Evolutionary conservation across 1,140 invertebrate species (phyloP).

Genomic region (Atta texana): DNA sequence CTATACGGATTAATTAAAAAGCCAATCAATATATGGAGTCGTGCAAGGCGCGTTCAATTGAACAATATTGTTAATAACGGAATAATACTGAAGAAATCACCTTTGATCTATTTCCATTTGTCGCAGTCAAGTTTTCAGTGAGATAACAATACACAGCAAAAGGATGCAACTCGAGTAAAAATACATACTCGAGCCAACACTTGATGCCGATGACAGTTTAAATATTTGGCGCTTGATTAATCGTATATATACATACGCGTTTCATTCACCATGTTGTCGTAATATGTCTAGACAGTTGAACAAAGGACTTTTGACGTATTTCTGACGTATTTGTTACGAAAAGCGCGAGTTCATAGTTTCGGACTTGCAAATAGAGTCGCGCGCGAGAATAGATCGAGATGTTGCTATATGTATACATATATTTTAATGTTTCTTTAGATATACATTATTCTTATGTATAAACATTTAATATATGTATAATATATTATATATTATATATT

Average conservation of each 20-base stretch:
- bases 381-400: not conserved
- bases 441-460: conserved; percentile 8
- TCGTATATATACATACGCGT: not conserved
- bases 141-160: not conserved
- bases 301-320: not conserved
- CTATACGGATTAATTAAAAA: conserved; percentile 49
- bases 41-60: conserved; percentile 30
- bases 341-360: not conserved
- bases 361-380: not conserved
- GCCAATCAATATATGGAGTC: conserved; percentile 24
- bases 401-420: not conserved
- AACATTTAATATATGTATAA: conserved; percentile 7
- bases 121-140: not conserved
- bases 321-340: not conserved
- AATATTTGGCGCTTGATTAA: conserved; percentile 6
- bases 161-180: conserved; percentile 15
- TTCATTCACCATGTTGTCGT: conserved; percentile 48
- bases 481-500: not conserved
- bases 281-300: not conserved
- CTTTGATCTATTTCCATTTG: not conserved
- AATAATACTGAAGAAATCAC: conserved; percentile 63
- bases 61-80: conserved; percentile 58
- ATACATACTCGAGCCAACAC: not conserved
- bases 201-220: not conserved
- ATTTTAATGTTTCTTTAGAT: not conserved